These are phyloP conservation scores for Pogonomyrmex barbatus DNA, from an alignment of 1,140 invertebrate species.

Conservation along the genomic window DNA sequence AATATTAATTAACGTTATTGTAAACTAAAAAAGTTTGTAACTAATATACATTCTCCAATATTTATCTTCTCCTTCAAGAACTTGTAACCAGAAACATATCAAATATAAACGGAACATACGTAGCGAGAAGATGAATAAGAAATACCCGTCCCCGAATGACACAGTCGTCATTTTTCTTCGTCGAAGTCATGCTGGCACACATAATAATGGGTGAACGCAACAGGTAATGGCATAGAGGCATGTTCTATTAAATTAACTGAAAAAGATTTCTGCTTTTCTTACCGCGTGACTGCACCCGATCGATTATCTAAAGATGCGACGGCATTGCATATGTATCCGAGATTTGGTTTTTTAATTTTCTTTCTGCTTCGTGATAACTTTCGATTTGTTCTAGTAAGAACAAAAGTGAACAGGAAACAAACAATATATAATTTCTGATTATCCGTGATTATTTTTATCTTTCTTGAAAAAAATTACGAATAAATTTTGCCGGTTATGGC, in stretches of 20 bases:
- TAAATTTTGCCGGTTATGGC: not conserved
- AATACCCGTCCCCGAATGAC: not conserved
- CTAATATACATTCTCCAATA: too few species aligned
- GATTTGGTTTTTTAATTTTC: not conserved
- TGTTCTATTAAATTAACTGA: slow-evolving; percentile 49
- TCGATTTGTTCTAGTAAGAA: not conserved
- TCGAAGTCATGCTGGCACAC: slow-evolving; percentile 16
- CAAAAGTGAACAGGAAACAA: not conserved
- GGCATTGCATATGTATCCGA: slow-evolving; percentile 3
- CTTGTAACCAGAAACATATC: not conserved
- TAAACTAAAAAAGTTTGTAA: not conserved
- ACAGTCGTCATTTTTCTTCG: slow-evolving; percentile 51
- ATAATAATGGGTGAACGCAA: slow-evolving; percentile 58
- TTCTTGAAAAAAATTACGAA: not conserved
- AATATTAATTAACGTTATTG: not conserved
- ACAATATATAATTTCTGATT: not conserved
- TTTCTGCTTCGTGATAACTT: slow-evolving; percentile 2
- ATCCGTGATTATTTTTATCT: not conserved
- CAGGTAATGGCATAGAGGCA: slow-evolving; percentile 40
- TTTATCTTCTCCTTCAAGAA: not conserved
- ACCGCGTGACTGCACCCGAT: slow-evolving; percentile 6
- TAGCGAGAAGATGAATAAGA: slow-evolving; percentile 21
- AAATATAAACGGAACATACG: not conserved
- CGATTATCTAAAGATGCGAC: slow-evolving; percentile 23
- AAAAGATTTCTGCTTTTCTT: slow-evolving; percentile 28